Percentiles rank a stretch among this genome's conserved stretches.
Evolutionary conservation across 1,140 invertebrate genomes (phyloP).

Genomic region (Heterodera carotae): DNA sequence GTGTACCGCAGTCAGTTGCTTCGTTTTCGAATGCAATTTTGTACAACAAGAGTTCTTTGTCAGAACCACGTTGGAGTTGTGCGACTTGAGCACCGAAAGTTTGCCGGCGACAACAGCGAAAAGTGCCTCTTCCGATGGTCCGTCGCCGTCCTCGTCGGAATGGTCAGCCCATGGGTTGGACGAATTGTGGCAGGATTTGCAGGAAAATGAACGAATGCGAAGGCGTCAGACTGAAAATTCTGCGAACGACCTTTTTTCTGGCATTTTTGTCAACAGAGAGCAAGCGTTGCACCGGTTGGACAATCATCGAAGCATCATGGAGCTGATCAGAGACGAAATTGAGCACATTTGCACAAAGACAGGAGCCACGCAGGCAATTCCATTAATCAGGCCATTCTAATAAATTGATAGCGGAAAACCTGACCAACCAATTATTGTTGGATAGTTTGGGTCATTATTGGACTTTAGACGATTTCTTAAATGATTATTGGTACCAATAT

Average conservation of each 20-base stretch:
- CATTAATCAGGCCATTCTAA: not conserved
- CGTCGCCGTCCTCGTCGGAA: not conserved
- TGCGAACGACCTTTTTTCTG: slow-evolving; percentile 21
- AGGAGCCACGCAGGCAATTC: slow-evolving; percentile 33
- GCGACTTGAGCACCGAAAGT: slow-evolving; percentile 44
- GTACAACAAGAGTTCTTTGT: too few relatives aligned
- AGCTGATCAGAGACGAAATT: slow-evolving; percentile 49
- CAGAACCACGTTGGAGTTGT: slow-evolving; percentile 47
- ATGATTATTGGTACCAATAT: too few relatives aligned
- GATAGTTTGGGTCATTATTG: too few relatives aligned
- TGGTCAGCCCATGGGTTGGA: slow-evolving; percentile 26
- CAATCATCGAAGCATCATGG: slow-evolving; percentile 24
- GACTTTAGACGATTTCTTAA: too few relatives aligned
- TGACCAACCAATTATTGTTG: not conserved
- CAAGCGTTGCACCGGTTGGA: slow-evolving; percentile 35
- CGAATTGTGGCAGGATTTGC: slow-evolving; percentile 43
- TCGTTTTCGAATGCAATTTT: too few relatives aligned
- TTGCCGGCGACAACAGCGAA: slow-evolving; percentile 25
- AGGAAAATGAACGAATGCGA: slow-evolving; percentile 33
- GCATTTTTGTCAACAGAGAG: slow-evolving; percentile 40
- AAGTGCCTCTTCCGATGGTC: not conserved
- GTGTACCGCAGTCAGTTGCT: too few relatives aligned
- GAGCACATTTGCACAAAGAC: slow-evolving; percentile 39
- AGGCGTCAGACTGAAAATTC: slow-evolving; percentile 6
- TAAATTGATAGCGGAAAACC: not conserved